Percentiles rank a stretch among this genome's conserved stretches.
Evolutionary conservation across 2,797 vertebrate species (phyloP).

Genomic region (Lepilemur ruficaudatus): DNA sequence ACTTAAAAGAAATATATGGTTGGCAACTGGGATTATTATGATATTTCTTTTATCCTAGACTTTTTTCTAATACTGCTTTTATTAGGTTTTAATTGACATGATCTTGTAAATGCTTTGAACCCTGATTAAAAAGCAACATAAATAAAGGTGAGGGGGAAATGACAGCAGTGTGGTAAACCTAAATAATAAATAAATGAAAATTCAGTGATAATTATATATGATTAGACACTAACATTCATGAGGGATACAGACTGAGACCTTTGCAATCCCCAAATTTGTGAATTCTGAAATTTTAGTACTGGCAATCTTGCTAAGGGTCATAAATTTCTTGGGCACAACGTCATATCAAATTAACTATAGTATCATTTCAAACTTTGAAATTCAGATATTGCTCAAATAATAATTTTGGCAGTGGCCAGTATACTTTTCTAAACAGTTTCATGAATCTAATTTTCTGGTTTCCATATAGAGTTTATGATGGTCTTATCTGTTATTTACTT

Average conservation of each 20-base stretch:
- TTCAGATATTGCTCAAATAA: not conserved
- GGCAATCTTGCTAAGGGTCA: not conserved
- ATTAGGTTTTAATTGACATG: constrained; percentile 48
- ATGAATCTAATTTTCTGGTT: not conserved
- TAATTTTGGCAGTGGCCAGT: not conserved
- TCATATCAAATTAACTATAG: not conserved
- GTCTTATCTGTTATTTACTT: not conserved
- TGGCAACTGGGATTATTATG: constrained; percentile 34
- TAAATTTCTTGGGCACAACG: not conserved
- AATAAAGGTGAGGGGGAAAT: constrained; percentile 42
- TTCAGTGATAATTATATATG: constrained; percentile 19
- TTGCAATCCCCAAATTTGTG: not conserved
- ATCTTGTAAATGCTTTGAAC: constrained; percentile 53
- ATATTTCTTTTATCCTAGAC: constrained; percentile 42
- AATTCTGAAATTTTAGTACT: constrained; percentile 27
- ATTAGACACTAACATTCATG: not conserved
- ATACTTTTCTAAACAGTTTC: constrained; percentile 12
- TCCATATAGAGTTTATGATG: not conserved
- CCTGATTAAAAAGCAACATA: constrained; percentile 47
- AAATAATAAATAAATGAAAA: constrained; percentile 48
- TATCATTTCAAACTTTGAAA: not conserved
- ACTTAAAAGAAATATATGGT: constrained; percentile 29
- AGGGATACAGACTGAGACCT: not conserved
- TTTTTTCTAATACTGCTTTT: constrained; percentile 24
- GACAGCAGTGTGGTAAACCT: not conserved